Conservation (phyloP, 2,888 invertebrate genomes). For the Ophioninae sp. region DNA sequence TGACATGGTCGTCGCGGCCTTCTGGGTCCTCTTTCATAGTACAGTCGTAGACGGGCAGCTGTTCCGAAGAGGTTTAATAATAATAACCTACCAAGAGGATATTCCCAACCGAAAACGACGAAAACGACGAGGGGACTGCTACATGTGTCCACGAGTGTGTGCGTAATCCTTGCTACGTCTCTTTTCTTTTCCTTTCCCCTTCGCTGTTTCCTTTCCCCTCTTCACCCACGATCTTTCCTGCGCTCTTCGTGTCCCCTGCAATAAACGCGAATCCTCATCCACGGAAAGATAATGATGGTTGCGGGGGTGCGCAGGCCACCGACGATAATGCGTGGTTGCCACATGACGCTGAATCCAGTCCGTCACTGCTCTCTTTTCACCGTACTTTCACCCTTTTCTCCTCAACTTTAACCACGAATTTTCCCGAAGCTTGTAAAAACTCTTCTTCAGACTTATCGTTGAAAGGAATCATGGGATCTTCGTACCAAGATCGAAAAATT, state of each 20-base stretch:
- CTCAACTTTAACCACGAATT: conserved; percentile 44
- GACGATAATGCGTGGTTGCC: conserved; percentile 61
- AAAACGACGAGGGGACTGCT: conserved; percentile 8
- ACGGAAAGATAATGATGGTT: conserved; percentile 72
- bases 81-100: conserved; percentile 61
- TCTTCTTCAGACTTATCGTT: neutral
- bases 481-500: neutral
- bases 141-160: too few relatives aligned
- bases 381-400: conserved; percentile 16
- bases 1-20: conserved; percentile 34
- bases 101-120: conserved; percentile 50
- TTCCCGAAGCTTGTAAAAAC: neutral
- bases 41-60: conserved; percentile 57
- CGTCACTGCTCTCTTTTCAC: conserved; percentile 14
- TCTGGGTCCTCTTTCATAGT: conserved; percentile 45
- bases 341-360: conserved; percentile 41
- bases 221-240: conserved; percentile 14
- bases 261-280: conserved; percentile 65
- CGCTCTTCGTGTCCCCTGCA: conserved; percentile 42
- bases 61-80: conserved; percentile 66
- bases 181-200: conserved; percentile 17
- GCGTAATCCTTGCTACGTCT: conserved; percentile 17
- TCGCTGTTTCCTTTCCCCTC: conserved; percentile 21
- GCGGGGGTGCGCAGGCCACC: conserved; percentile 67
- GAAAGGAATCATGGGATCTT: neutral